These are phyloP conservation scores for Podarcis siculus DNA, from an alignment of 2,797 vertebrate genomes.

Conservation along the genomic window DNA sequence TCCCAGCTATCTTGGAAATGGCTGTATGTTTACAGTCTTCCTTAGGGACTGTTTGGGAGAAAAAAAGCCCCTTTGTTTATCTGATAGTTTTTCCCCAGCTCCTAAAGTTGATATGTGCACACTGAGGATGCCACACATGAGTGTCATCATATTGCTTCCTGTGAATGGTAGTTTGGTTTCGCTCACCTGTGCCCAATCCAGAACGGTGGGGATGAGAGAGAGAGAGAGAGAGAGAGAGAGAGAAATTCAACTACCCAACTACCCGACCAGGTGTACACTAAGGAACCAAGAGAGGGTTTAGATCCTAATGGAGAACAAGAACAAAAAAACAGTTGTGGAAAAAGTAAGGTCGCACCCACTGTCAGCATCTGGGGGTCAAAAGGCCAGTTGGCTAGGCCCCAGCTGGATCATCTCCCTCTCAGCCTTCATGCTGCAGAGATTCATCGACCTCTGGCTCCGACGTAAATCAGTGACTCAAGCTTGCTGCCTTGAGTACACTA, in stretches of 20 bases:
- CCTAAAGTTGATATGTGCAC: background rate
- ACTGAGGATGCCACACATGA: background rate
- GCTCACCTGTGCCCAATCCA: background rate
- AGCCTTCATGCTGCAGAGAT: no score
- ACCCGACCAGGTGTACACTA: background rate
- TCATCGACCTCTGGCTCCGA: no score
- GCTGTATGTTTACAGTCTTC: background rate
- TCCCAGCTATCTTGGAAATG: no score
- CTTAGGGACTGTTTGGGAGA: background rate
- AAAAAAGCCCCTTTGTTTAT: background rate
- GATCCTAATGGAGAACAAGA: background rate
- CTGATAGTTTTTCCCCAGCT: no score
- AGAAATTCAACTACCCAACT: background rate
- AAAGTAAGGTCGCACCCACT: no score
- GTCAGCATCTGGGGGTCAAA: no score
- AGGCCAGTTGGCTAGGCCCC: no score
- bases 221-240: background rate
- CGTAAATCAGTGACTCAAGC: no score
- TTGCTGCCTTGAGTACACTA: no score
- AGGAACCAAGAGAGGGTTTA: background rate
- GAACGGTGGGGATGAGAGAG: no score
- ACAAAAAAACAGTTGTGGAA: no score
- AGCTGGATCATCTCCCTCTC: no score
- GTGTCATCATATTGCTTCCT: background rate
- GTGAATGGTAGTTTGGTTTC: background rate